Evolutionary conservation across 2,113 vertebrate species (phyloP), one percentile per base, ranked within the genome.

Genomic region (Agapornis roseicollis): DNA sequence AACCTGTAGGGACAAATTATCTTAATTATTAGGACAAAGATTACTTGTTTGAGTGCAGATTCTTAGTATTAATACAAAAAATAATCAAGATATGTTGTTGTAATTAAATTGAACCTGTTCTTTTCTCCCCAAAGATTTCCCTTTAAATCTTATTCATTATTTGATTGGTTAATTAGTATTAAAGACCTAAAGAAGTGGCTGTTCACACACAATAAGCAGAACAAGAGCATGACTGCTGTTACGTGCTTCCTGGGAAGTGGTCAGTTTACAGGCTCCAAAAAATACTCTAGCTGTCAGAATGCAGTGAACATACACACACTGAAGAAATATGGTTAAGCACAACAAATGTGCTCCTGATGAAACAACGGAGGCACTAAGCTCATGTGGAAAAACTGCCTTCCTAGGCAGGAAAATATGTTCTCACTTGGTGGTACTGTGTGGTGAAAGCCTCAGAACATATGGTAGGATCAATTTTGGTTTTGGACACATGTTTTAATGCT

Each of bases 21-120:
- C 89, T 94, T 84, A 91, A 95, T 91, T 92, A 95, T 76, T 84
- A 79, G 72, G 56, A 92, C 69, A 92, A 93, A 89, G 72, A 81
- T 86, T 47, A 37, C 63, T 93, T 88, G 52, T 68, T 91, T 52
- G 89, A 94, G 72, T 71, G 73, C 5, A 82, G 37, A 55, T 87
- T 76, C 17, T 85, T 58, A 24, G 61, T 55, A 85, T 13, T 77
- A 87, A 79, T 72, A 50, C 18, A 65, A 83, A 65, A 82, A 95
- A 79, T 58, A 92, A 77, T 88, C 73, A 94, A 89, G 61, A 83
- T 69, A 52, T 1, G 18, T 68, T 44, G 8, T 39, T 88, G 80
- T 91, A 95, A 90, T 96, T 93, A 93, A 92, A 79, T 33, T 2
- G 17, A 65, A 74, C 71, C 72, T 49, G 24, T 86, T 89, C 60